Evolutionary conservation across 1,140 invertebrate genomes (phyloP), one percentile per base, ranked within the genome.

Genomic region (Lordiphosa clarofinis): DNA sequence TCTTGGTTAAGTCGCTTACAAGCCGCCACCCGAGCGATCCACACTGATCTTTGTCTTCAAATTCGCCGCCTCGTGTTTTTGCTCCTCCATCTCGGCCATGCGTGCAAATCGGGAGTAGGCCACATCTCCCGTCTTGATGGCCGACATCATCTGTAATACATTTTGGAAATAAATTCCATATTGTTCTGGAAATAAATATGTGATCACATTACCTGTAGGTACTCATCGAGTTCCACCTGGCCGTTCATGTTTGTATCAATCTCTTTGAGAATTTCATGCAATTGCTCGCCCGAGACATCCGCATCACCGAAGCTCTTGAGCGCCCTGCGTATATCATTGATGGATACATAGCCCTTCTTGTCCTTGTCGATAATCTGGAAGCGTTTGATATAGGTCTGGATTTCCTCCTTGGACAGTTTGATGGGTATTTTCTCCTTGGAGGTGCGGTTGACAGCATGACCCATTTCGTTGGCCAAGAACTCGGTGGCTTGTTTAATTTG

Each of bases 181-280:
- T 6, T 24, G 21, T 24, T 24, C 4, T 24, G 4, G 21, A 24
- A 44, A 44, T 50, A 28, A 12, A 24, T 40, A 13, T 10, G n/a
- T 24, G 19, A 12, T 7, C 28, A 5, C 1, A 4, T 40, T 92
- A 99, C 98, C 96, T 99, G 97, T 88, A 99, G 92, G 90, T 99
- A 99, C 91, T 99, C 98, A 89, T 98, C 97, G 86, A 99, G 92
- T 90, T 99, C 98, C 87, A 99, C 96, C 92, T 99, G 96, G 82
- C 98, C 98, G 91, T 99, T 99, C 93, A 97, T 97, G 91, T 99
- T 99, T 82, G 98, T 95, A 92, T 99, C 98, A 87, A 99, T 98
- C 92, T 99, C 98, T 89, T 92, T 94, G 59, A 99, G 92, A 89
- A 99, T 98, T 90, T 99, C 97, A 91, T 99, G 98, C 73, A 99